phyloP scores from a whole-genome alignment of 2,797 vertebrate species.

The Phataginus tricuspis region DNA sequence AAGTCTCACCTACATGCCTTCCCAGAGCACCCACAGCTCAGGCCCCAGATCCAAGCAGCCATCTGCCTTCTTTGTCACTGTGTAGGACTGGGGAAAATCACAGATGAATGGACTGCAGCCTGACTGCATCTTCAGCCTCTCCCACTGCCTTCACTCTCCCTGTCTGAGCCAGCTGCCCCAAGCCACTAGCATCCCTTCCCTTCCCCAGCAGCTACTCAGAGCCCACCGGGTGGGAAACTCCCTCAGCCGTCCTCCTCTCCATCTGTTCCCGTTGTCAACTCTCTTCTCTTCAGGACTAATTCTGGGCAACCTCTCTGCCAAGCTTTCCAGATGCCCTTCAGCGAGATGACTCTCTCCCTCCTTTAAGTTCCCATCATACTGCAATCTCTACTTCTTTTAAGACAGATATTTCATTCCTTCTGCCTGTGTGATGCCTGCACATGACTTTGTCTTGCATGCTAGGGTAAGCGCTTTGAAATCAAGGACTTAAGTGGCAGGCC shows the following conservation, averaged over 20 bases:
- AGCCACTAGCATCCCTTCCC: not conserved
- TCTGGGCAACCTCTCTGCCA: not conserved
- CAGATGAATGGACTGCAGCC: not conserved
- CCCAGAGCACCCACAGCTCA: not conserved
- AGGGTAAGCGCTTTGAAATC: not conserved
- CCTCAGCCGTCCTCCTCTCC: not conserved
- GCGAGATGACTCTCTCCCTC: not conserved
- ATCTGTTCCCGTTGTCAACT: not conserved
- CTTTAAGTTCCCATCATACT: not conserved
- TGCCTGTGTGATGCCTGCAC: not conserved
- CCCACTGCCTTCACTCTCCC: too few species aligned
- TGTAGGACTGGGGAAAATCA: not conserved
- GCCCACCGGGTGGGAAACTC: not conserved
- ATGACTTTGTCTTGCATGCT: not conserved
- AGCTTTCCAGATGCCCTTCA: not conserved
- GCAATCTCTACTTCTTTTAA: not conserved
- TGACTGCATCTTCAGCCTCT: not conserved
- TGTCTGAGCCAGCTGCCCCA: not conserved
- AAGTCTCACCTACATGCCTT: not conserved
- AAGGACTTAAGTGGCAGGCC: not conserved
- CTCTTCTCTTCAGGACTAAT: not conserved
- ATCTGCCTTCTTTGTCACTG: too few species aligned
- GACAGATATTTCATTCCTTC: not conserved
- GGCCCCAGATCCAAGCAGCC: not conserved
- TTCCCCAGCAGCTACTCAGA: not conserved